Evolutionary conservation across 2,888 invertebrate genomes (phyloP), one percentile per base, ranked within the genome.

Genomic region (Desoria tigrina): DNA sequence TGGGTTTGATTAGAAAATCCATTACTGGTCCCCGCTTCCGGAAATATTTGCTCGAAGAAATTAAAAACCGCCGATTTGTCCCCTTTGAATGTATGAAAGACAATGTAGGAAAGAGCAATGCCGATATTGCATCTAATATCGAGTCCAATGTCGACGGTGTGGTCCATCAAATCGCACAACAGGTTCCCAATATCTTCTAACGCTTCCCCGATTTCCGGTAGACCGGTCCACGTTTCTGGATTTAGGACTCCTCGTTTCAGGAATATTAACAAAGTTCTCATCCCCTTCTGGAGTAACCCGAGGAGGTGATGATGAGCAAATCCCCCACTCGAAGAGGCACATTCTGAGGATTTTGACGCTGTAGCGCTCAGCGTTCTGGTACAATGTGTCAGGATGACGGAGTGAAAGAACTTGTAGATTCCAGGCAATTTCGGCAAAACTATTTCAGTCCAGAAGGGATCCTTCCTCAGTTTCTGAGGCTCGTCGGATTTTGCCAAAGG

Each of bases 71-170:
- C 16, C 16, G 9, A 11, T 18, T 21, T 11, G 49, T 21, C n/a
- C 26, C 50, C 28, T 14, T 55, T 27, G 24, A 55, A 32, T 18
- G 11, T 14, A 32, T 32, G 24, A 18, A 32, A 11, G 7, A 32
- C n/a, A 4, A 61, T 18, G 45, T 72, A 64, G 18, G 69, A 68
- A 7, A 73, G 26, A 27, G 62, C 60, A 11, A 75, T 56, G 27
- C 75, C 73, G 42, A 65, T 65, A 50, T 71, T 74, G 39, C 72
- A 74, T 23, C 69, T 66, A 18, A 75, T 63, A 42, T 74, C 72
- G 45, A 75, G 23, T 1, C 68, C 66, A 55, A 70, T 32, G 26
- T 72, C 72, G 26, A 66, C 56, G n/a, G 63, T 49, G 3, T 49
- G 7, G 21, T 23, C 7, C 27, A 27, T 14, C 32, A 28, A 9